These are phyloP conservation scores for Remorina albescens DNA, from an alignment of 2,797 vertebrate genomes.

Conservation along the genomic window DNA sequence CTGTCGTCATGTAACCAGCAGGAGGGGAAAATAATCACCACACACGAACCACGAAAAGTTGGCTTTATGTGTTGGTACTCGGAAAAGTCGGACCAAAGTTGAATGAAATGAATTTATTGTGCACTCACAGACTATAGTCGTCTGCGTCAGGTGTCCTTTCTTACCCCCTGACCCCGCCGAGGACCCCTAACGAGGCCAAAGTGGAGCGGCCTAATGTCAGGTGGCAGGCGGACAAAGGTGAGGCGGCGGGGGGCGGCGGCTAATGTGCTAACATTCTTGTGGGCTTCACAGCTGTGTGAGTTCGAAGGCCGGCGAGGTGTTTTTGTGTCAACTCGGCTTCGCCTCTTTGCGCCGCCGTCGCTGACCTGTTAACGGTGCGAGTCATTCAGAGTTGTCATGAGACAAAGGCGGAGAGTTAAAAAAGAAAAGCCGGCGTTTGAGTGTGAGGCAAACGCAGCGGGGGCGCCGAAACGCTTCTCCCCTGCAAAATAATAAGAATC, in stretches of 20 bases:
- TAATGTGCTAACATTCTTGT: constrained; percentile 79
- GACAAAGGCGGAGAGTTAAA: constrained; percentile 63
- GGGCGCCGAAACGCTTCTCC: constrained; percentile 12
- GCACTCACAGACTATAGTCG: constrained; percentile 31
- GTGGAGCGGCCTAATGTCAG: constrained; percentile 74
- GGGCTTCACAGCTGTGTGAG: constrained; percentile 70
- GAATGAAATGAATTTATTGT: constrained; percentile 21
- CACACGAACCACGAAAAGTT: background rate
- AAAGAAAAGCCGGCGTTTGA: constrained; percentile 42
- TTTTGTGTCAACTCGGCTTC: constrained; percentile 74
- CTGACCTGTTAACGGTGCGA: constrained; percentile 79
- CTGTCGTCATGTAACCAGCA: background rate
- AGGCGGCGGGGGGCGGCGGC: constrained; percentile 64
- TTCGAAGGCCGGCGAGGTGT: constrained; percentile 60
- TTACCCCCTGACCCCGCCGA: constrained; percentile 56
- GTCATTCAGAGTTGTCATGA: constrained; percentile 46
- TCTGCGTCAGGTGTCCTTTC: constrained; percentile 52
- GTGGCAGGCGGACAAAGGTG: constrained; percentile 82
- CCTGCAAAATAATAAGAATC: constrained; percentile 33
- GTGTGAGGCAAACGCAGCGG: constrained; percentile 47
- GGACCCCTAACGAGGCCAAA: constrained; percentile 59
- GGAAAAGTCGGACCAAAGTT: background rate
- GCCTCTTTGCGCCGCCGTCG: constrained; percentile 61
- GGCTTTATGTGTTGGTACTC: background rate
- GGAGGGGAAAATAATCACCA: constrained; percentile 13